These are phyloP conservation scores for Siphamia tubifer DNA, from an alignment of 2,113 vertebrate species.

Conservation along the genomic window DNA sequence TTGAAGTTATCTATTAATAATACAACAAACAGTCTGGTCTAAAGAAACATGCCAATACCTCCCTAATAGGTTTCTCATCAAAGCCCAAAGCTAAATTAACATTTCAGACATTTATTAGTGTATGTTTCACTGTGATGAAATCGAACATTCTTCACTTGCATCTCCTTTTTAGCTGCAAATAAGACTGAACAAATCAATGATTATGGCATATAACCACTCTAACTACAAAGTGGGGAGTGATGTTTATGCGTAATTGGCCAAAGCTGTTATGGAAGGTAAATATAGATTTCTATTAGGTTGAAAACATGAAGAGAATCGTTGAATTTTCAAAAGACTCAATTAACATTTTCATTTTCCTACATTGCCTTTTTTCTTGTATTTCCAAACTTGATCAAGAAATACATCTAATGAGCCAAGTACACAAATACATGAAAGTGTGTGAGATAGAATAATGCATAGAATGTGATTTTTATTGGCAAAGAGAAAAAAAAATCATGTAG, in stretches of 20 bases:
- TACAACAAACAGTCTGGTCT: constrained; percentile 58
- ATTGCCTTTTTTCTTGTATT: not conserved
- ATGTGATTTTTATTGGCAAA: not conserved
- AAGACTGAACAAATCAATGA: constrained; percentile 61
- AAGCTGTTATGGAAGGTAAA: constrained; percentile 71
- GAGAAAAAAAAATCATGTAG: not conserved
- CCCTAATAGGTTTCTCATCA: constrained; percentile 69
- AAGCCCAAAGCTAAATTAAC: constrained; percentile 69
- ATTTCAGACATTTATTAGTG: constrained; percentile 68
- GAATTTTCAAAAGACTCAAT: constrained; percentile 53
- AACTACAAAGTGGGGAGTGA: constrained; percentile 70
- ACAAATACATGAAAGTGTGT: not conserved
- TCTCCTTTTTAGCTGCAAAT: constrained; percentile 56
- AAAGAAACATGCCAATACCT: constrained; percentile 48
- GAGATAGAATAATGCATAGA: not conserved
- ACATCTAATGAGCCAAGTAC: constrained; percentile 1
- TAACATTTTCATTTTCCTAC: constrained; percentile 43
- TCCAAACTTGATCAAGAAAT: constrained; percentile 1
- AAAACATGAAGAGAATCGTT: constrained; percentile 37
- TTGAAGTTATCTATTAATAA: constrained; percentile 72
- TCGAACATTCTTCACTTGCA: constrained; percentile 46
- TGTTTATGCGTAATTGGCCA: constrained; percentile 74
- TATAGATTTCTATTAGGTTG: constrained; percentile 67
- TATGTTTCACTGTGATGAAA: constrained; percentile 59
- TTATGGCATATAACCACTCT: constrained; percentile 30